Conservation (phyloP, 1,140 invertebrate species). For the Varroa destructor region DNA sequence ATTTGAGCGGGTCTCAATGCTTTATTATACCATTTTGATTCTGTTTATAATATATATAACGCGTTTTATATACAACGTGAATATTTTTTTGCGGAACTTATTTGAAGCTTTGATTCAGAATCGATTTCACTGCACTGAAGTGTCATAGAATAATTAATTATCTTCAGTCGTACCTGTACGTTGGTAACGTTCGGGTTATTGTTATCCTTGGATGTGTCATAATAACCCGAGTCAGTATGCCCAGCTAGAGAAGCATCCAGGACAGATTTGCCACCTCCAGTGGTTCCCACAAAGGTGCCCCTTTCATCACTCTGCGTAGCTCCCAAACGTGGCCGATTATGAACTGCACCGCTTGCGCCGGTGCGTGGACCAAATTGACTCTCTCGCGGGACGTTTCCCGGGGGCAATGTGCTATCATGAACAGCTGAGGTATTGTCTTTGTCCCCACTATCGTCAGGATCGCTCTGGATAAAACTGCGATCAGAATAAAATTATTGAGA, state of each 20-base stretch:
- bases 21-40: too few relatives aligned
- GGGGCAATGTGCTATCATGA: too few relatives aligned
- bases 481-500: too few relatives aligned
- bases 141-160: too few relatives aligned
- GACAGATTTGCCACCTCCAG: neutral
- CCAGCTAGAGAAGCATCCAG: slow-evolving; percentile 6
- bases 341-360: neutral
- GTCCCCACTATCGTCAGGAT: slow-evolving; percentile 17
- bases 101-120: too few relatives aligned
- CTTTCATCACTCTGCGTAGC: neutral
- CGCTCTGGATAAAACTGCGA: slow-evolving; percentile 15
- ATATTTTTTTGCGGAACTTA: too few relatives aligned
- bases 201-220: slow-evolving; percentile 23
- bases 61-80: too few relatives aligned
- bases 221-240: slow-evolving; percentile 16
- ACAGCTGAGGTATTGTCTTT: slow-evolving; percentile 1
- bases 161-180: neutral
- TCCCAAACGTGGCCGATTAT: too few relatives aligned
- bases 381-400: neutral
- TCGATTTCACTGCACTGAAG: too few relatives aligned
- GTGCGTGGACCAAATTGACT: neutral
- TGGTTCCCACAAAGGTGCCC: neutral
- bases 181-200: slow-evolving; percentile 20
- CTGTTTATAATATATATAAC: too few relatives aligned
- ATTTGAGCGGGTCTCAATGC: too few relatives aligned